Conservation (phyloP, 2,888 invertebrate species). For the Idaea straminata region DNA sequence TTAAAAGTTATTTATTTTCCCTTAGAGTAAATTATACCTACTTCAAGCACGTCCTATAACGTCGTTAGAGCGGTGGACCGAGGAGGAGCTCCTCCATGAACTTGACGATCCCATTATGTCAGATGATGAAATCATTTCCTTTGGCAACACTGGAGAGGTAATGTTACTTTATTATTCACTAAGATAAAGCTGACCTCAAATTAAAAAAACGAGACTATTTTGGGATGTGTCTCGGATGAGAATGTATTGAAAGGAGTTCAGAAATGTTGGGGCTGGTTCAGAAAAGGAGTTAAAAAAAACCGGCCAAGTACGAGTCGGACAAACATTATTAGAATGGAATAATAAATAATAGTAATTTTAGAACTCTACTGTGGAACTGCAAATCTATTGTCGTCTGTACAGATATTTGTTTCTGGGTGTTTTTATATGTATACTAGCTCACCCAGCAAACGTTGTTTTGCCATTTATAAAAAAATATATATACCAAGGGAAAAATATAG, state of each 20-base stretch:
- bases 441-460: too few relatives aligned
- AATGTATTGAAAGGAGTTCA: conserved; percentile 81
- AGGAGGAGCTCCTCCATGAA: conserved; percentile 90
- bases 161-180: not conserved
- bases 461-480: too few relatives aligned
- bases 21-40: conserved; percentile 80
- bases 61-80: conserved; percentile 85
- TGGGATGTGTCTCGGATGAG: conserved; percentile 81
- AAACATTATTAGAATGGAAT: too few relatives aligned
- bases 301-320: not conserved
- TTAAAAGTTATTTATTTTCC: too few relatives aligned
- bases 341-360: too few relatives aligned
- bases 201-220: conserved; percentile 83
- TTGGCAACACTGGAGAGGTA: conserved; percentile 88
- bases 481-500: too few relatives aligned
- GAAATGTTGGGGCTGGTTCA: conserved; percentile 92
- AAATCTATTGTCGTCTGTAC: too few relatives aligned
- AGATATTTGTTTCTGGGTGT: too few relatives aligned
- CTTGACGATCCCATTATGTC: conserved; percentile 84
- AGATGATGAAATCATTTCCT: conserved; percentile 83
- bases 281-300: too few relatives aligned
- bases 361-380: too few relatives aligned
- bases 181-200: not conserved
- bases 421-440: too few relatives aligned
- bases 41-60: conserved; percentile 91